Percentiles rank a stretch among this genome's conserved stretches.
Conservation (phyloP, 2,113 vertebrate genomes). For the Malurus alboscapulatus region DNA sequence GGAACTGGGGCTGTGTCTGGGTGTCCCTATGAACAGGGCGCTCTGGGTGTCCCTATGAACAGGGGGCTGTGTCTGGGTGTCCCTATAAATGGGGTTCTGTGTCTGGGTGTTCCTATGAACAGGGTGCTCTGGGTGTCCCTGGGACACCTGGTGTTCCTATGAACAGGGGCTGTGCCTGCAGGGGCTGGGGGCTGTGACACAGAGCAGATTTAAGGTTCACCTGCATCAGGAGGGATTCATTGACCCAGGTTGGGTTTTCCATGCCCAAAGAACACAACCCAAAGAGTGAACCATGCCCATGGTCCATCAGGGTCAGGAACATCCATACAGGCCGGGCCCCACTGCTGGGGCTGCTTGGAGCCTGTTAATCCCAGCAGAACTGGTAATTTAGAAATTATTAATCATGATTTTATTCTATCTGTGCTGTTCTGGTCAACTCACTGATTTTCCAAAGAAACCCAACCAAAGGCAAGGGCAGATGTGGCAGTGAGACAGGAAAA, state of each 20-base stretch:
- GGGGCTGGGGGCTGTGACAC: background rate
- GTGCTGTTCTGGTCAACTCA: background rate
- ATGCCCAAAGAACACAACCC: background rate
- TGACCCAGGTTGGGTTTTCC: rapidly evolving
- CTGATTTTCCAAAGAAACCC: background rate
- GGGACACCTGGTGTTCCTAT: background rate
- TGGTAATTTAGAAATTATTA: background rate
- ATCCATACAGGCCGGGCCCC: rapidly evolving
- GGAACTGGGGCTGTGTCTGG: no score
- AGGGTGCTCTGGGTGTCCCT: no score
- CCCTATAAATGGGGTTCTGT: no score
- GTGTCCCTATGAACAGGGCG: no score
- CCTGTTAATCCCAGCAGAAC: background rate
- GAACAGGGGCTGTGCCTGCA: background rate
- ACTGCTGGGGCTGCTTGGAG: background rate
- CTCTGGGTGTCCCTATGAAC: no score
- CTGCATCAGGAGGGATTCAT: background rate
- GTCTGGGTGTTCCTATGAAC: no score
- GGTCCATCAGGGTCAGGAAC: background rate
- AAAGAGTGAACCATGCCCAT: no score
- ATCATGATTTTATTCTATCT: rapidly evolving
- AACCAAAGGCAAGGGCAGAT: background rate
- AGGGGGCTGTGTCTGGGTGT: no score
- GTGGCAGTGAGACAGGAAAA: background rate
- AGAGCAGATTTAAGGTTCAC: background rate